A percentile compares a stretch with the other conserved stretches of the same genome.
phyloP scores from a whole-genome alignment of 1,140 invertebrate species.

The Drosophila rhopaloa region DNA sequence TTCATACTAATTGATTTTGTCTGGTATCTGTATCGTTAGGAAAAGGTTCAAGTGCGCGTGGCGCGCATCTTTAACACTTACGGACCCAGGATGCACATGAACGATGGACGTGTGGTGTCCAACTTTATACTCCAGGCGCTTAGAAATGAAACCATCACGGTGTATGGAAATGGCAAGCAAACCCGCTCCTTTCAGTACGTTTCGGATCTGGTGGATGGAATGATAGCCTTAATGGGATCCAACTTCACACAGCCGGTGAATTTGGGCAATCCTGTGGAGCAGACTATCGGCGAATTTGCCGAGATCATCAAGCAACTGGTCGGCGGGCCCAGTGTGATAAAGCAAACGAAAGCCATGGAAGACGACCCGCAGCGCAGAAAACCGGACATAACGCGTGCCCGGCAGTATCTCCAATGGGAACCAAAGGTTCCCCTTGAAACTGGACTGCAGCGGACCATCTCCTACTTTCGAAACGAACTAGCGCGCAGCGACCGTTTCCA shows the following conservation, averaged over 20 bases:
- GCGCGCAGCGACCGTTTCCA: conserved; percentile 86
- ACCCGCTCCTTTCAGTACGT: conserved; percentile 99
- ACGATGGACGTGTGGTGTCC: conserved; percentile 99
- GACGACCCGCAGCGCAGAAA: conserved; percentile 98
- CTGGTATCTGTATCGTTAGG: conserved; percentile 79
- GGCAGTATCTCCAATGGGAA: conserved; percentile 94
- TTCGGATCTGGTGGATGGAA: conserved; percentile 97
- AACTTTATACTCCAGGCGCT: conserved; percentile 99
- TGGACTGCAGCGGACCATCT: conserved; percentile 94
- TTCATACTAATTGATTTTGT: conserved; percentile 11
- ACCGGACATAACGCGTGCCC: conserved; percentile 96
- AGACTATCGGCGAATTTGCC: conserved; percentile 98
- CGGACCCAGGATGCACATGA: conserved; percentile 99
- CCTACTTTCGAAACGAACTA: conserved; percentile 95
- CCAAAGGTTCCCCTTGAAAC: conserved; percentile 94
- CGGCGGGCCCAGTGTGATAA: conserved; percentile 93
- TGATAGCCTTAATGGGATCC: conserved; percentile 96
- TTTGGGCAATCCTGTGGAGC: conserved; percentile 99
- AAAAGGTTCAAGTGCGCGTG: conserved; percentile 96
- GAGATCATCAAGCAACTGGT: conserved; percentile 94
- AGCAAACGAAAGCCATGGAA: conserved; percentile 92
- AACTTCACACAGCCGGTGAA: conserved; percentile 98
- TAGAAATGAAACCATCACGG: conserved; percentile 97
- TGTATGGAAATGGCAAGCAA: conserved; percentile 98
- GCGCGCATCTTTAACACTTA: conserved; percentile 99